These are phyloP conservation scores for Muntiacus muntjak DNA, from an alignment of 2,113 vertebrate genomes.

Conservation along the genomic window DNA sequence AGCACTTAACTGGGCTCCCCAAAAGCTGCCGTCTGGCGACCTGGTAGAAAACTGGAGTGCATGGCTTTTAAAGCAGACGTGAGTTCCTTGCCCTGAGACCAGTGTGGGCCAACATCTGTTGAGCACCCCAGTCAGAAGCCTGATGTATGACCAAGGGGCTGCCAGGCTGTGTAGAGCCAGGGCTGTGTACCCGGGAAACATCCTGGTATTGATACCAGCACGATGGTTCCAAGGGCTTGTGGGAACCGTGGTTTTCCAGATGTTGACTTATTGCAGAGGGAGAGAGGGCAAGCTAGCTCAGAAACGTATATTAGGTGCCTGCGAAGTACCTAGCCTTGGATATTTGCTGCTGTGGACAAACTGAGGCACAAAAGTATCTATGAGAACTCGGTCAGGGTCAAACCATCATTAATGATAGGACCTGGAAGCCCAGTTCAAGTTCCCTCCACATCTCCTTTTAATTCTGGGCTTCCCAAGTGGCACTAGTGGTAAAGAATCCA, in stretches of 20 bases:
- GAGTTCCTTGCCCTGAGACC: background rate
- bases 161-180: accelerated
- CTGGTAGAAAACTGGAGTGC: background rate
- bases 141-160: accelerated
- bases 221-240: background rate
- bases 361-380: background rate
- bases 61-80: background rate
- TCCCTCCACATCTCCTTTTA: background rate
- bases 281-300: background rate
- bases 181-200: background rate
- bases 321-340: no score
- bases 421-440: background rate
- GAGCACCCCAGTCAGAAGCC: accelerated
- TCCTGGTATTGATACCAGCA: background rate
- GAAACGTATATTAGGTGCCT: background rate
- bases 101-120: no score
- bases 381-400: background rate
- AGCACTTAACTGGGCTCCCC: background rate
- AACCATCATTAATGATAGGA: accelerated
- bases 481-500: background rate
- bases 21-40: background rate
- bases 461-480: background rate
- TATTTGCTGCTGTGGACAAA: background rate
- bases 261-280: background rate
- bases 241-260: background rate